phyloP scores from a whole-genome alignment of 2,113 vertebrate species.

The Syngnathus floridae region DNA sequence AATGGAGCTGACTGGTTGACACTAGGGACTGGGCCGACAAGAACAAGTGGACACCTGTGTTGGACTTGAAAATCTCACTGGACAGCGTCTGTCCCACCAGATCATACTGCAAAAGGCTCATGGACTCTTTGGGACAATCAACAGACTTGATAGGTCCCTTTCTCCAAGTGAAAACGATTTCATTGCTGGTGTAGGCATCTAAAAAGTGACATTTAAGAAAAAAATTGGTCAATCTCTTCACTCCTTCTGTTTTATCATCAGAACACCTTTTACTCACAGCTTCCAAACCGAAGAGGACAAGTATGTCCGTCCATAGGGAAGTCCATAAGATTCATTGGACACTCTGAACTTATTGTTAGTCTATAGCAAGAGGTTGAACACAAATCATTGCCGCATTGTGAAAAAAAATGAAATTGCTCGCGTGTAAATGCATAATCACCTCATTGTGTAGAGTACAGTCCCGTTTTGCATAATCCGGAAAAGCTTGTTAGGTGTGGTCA shows the following conservation, averaged over 20 bases:
- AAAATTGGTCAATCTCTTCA: conserved; percentile 1
- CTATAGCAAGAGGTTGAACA: conserved; percentile 39
- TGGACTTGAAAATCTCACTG: conserved; percentile 64
- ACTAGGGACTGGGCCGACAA: too few relatives aligned
- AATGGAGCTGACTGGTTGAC: too few relatives aligned
- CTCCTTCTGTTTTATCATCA: background rate
- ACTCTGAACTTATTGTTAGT: conserved; percentile 71
- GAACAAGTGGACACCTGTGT: conserved; percentile 62
- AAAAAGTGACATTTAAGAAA: conserved; percentile 5
- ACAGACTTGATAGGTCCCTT: conserved; percentile 68
- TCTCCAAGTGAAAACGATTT: conserved; percentile 75
- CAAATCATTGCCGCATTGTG: background rate
- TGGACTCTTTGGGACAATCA: conserved; percentile 73
- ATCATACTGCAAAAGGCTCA: conserved; percentile 76
- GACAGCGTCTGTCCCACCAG: conserved; percentile 69
- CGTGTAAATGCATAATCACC: conserved; percentile 39
- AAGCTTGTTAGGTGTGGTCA: conserved; percentile 76
- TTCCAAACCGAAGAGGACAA: conserved; percentile 75
- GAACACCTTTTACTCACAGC: conserved; percentile 62
- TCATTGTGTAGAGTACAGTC: conserved; percentile 79
- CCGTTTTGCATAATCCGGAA: conserved; percentile 80
- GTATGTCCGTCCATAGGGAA: conserved; percentile 78
- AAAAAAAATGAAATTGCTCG: background rate
- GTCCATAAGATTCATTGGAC: conserved; percentile 72
- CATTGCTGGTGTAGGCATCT: conserved; percentile 74